These are phyloP conservation scores for Pseudomyrmex concolor DNA, from an alignment of 1,140 invertebrate species.

Conservation along the genomic window DNA sequence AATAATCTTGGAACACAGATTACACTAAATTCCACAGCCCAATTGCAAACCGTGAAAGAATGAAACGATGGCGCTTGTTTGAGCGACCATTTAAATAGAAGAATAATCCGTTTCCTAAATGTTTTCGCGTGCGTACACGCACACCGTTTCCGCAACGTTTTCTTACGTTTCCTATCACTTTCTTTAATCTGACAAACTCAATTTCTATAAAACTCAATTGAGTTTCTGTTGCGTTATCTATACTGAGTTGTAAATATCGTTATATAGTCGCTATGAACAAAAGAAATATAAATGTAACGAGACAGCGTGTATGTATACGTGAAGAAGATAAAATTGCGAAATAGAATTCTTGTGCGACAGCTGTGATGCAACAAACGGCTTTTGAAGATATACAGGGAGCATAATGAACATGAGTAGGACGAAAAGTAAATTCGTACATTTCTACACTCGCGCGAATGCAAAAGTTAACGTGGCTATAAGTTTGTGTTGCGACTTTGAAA, in stretches of 20 bases:
- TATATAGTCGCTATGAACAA: no score
- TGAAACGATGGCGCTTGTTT: slow-evolving; percentile 67
- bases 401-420: slow-evolving; percentile 6
- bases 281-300: not conserved
- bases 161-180: not conserved
- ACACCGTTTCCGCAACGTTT: no score
- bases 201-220: not conserved
- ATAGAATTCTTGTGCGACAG: not conserved
- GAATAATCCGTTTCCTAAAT: slow-evolving; percentile 55
- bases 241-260: no score
- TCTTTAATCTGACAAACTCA: not conserved
- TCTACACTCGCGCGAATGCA: not conserved
- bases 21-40: slow-evolving; percentile 70
- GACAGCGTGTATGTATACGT: no score
- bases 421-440: slow-evolving; percentile 24
- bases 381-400: no score
- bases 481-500: slow-evolving; percentile 13
- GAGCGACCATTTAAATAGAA: slow-evolving; percentile 45
- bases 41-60: slow-evolving; percentile 66
- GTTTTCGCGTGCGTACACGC: not conserved
- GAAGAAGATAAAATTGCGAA: not conserved
- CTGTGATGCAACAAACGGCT: not conserved
- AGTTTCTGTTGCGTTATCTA: no score
- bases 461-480: slow-evolving; percentile 7
- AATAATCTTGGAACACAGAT: slow-evolving; percentile 62